Evolutionary conservation across 2,888 invertebrate genomes (phyloP), one percentile per base, ranked within the genome.

Genomic region (Lasioglossum calceatum): DNA sequence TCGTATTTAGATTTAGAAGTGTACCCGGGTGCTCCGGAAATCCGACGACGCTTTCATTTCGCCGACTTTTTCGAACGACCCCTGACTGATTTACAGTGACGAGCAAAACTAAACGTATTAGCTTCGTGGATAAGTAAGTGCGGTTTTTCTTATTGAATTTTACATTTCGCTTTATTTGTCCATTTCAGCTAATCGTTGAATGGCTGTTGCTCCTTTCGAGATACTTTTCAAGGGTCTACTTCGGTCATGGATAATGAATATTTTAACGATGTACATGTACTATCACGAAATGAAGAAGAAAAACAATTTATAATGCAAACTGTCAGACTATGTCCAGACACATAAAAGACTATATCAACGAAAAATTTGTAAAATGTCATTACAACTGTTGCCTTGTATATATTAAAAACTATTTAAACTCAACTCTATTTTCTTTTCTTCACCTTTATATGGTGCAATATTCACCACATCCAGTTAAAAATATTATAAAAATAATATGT

Each of bases 1-100:
- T 88, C 82, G 77, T 73, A 84, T 85, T 87, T 85, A 87, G 87
- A 88, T 85, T 88, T 89, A 88, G 88, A 87, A 85, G 47, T 84
- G 77, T 81, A 87, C 86, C 71, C 86, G 84, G 83, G 76, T 85
- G 54, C 76, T 89, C 77, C 78, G 80, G 76, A 90, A 89, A 86
- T 88, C 84, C 79, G 77, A 84, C 78, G 71, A 76, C 77, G 74
- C 50, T 58, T 39, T 67, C 73, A 75, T 86, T 79, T 61, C 75
- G 44, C 27, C 70, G 42, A 50, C 50, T 71, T 87, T 84, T 75
- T 64, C 50, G 12, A 67, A 54, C 39, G 32, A 23, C 0, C 42
- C 8, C 32, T 14, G 32, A 32, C 67, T 64, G 64, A 82, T 73
- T 54, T 58, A 58, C n/a, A 58, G 4, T 12, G n/a, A 58, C n/a